A percentile compares a stretch with the other conserved stretches of the same genome.
phyloP scores from a whole-genome alignment of 1,140 invertebrate genomes.

The Bacillus rossius region DNA sequence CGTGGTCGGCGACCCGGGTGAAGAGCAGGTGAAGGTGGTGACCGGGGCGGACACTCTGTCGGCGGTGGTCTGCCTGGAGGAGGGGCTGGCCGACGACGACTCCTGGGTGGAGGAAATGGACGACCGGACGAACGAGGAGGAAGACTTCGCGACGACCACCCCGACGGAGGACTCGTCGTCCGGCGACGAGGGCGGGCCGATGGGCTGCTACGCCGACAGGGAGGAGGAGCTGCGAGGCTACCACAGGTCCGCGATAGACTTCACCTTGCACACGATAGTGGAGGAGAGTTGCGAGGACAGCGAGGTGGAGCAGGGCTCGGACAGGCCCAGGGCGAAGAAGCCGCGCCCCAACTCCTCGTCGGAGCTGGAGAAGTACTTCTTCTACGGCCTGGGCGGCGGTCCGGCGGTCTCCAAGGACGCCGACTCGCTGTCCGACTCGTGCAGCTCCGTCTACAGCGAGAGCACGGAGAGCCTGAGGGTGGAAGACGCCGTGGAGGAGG shows the following conservation, averaged over 20 bases:
- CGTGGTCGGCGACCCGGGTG: constrained; percentile 1
- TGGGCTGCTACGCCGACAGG: constrained; percentile 34
- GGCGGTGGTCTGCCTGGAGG: constrained; percentile 69
- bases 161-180: constrained; percentile 48
- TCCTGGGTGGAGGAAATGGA: constrained; percentile 83
- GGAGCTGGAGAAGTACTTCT: constrained; percentile 88
- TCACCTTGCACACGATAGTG: constrained; percentile 87
- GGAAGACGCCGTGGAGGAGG: constrained; percentile 39
- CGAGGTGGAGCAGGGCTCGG: constrained; percentile 45
- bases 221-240: constrained; percentile 78
- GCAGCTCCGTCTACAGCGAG: constrained; percentile 79
- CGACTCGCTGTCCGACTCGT: constrained; percentile 75
- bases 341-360: constrained; percentile 63
- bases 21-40: constrained; percentile 52
- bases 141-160: constrained; percentile 43
- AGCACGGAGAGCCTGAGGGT: constrained; percentile 61
- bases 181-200: constrained; percentile 44
- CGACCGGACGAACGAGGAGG: constrained; percentile 55
- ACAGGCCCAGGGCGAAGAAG: constrained; percentile 34
- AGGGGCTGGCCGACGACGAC: constrained; percentile 78
- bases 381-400: constrained; percentile 73
- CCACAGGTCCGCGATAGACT: constrained; percentile 74
- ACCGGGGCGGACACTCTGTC: constrained; percentile 57
- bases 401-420: constrained; percentile 33
- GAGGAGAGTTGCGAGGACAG: constrained; percentile 93